Evolutionary conservation across 2,113 vertebrate genomes (phyloP).

Genomic region (Geococcyx californianus): DNA sequence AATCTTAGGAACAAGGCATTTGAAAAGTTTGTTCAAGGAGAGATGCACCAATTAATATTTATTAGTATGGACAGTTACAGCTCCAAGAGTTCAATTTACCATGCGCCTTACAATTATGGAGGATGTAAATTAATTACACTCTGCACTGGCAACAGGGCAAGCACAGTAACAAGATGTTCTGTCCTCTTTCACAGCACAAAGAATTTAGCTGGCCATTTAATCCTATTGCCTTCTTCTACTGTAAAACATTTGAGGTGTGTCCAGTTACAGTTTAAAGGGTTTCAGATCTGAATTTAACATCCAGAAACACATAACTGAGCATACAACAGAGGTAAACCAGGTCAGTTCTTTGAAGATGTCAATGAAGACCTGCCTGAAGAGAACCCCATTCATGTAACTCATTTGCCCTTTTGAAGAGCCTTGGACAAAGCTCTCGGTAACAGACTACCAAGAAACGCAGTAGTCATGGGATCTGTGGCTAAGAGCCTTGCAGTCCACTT

Average conservation of each 20-base stretch:
- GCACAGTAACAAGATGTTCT: background rate
- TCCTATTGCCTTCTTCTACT: background rate
- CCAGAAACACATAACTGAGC: background rate
- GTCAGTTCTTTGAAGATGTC: background rate
- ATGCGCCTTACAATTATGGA: background rate
- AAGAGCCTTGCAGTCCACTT: accelerated
- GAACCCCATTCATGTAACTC: background rate
- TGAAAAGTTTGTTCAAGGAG: background rate
- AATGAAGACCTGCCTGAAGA: background rate
- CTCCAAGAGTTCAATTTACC: background rate
- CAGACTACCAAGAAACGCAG: background rate
- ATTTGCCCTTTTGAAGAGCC: background rate
- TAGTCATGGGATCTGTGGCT: background rate
- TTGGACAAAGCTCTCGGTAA: background rate
- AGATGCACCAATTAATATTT: background rate
- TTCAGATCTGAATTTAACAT: background rate
- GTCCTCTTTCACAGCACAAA: background rate
- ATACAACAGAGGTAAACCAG: background rate
- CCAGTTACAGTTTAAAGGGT: background rate
- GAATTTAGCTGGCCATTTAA: background rate
- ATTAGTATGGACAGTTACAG: background rate
- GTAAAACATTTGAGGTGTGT: background rate
- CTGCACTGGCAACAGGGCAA: background rate
- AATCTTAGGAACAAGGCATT: background rate
- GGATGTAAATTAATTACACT: background rate